These are phyloP conservation scores for Schizotus pectinicornis DNA, from an alignment of 2,888 invertebrate genomes.

Conservation along the genomic window DNA sequence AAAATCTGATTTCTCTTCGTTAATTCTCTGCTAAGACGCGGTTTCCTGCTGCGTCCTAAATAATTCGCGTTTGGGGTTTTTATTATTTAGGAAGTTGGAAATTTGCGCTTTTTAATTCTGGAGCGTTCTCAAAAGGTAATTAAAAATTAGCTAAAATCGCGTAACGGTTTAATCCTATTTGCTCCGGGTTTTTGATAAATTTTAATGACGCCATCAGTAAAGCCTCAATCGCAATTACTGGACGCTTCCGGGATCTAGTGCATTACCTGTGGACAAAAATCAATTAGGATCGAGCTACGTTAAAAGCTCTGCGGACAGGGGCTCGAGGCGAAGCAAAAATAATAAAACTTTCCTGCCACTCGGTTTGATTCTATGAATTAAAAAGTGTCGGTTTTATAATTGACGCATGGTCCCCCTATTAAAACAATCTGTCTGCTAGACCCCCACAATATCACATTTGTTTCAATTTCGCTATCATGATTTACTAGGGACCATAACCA, in stretches of 20 bases:
- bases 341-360: slow-evolving; percentile 6
- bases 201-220: background rate
- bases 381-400: slow-evolving; percentile 37
- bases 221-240: no score
- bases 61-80: slow-evolving; percentile 2
- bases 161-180: no score
- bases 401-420: slow-evolving; percentile 31
- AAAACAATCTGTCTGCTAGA: slow-evolving; percentile 30
- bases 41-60: background rate
- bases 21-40: background rate
- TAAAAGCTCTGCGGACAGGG: background rate
- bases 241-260: no score
- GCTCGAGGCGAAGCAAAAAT: background rate
- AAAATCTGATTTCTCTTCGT: slow-evolving; percentile 1
- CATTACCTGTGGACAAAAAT: no score
- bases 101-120: slow-evolving; percentile 2
- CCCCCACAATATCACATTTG: slow-evolving; percentile 44
- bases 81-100: background rate
- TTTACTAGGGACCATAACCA: slow-evolving; percentile 32
- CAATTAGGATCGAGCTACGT: background rate
- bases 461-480: slow-evolving; percentile 43
- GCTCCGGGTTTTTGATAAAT: background rate
- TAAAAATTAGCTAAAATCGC: background rate
- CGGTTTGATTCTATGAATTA: slow-evolving; percentile 29
- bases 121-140: background rate